Conservation (phyloP, 64 coral and sea anemone genomes). For the Trachythela sp. region DNA sequence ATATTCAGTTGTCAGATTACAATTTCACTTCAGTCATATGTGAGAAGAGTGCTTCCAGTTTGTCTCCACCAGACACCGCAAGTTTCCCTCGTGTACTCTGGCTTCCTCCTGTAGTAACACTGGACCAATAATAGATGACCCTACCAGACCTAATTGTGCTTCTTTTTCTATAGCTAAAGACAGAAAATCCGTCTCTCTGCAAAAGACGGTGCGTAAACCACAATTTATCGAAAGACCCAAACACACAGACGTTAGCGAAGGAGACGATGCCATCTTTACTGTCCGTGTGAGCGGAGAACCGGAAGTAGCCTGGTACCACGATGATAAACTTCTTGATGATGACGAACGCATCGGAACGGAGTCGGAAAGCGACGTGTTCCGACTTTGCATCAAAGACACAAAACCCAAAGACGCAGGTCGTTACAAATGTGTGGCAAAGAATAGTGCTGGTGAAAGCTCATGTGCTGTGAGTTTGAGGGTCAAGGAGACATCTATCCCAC, state of each 20-base stretch:
- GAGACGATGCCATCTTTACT: neutral
- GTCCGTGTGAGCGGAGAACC: neutral
- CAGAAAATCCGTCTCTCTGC: neutral
- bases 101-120: no score
- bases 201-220: neutral
- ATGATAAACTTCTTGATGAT: neutral
- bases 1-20: no score
- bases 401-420: neutral
- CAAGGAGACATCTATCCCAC: neutral
- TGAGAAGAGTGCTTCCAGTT: no score
- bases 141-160: neutral
- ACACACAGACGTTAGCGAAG: neutral
- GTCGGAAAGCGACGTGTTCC: constrained; percentile 4
- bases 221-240: neutral
- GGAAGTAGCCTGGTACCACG: neutral
- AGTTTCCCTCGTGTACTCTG: no score
- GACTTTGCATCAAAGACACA: neutral
- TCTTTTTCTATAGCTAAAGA: neutral
- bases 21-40: no score
- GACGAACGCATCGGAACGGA: neutral
- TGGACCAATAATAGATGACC: neutral
- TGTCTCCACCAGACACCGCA: no score
- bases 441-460: neutral
- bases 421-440: constrained; percentile 23
- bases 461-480: neutral